These are phyloP conservation scores for Alloplasta piceator DNA, from an alignment of 2,888 invertebrate species.

Conservation along the genomic window DNA sequence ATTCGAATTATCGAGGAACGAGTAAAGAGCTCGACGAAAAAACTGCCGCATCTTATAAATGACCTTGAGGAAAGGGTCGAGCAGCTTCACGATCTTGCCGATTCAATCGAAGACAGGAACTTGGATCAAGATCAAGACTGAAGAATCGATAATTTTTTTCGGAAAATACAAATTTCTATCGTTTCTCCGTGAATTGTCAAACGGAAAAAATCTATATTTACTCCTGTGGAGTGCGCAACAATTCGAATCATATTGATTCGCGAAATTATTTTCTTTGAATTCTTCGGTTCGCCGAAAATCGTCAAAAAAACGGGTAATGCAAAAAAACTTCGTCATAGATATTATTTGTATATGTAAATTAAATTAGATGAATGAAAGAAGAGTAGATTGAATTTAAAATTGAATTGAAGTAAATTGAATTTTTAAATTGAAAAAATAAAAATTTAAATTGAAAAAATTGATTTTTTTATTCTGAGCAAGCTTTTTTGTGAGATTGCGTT, in stretches of 20 bases:
- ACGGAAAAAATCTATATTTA: not conserved
- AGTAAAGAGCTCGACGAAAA: slow-evolving; percentile 62
- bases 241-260: not conserved
- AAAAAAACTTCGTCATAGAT: no score
- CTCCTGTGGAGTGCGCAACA: not conserved
- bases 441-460: no score
- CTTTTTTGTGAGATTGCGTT: no score
- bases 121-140: slow-evolving; percentile 32
- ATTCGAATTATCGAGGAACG: slow-evolving; percentile 59
- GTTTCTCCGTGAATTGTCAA: no score
- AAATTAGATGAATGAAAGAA: no score
- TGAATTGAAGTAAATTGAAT: no score
- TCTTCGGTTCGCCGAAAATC: no score
- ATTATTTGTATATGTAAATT: no score
- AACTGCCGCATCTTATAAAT: slow-evolving; percentile 52
- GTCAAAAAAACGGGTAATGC: no score
- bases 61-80: slow-evolving; percentile 64
- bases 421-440: no score
- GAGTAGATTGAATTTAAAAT: no score
- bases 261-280: not conserved
- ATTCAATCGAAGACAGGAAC: slow-evolving; percentile 51
- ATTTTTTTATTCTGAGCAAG: no score
- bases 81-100: slow-evolving; percentile 54
- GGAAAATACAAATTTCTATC: not conserved
- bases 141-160: not conserved